Base-by-base conservation (phyloP, 2,888 invertebrate species). In the Mythimna vitellina region DNA sequence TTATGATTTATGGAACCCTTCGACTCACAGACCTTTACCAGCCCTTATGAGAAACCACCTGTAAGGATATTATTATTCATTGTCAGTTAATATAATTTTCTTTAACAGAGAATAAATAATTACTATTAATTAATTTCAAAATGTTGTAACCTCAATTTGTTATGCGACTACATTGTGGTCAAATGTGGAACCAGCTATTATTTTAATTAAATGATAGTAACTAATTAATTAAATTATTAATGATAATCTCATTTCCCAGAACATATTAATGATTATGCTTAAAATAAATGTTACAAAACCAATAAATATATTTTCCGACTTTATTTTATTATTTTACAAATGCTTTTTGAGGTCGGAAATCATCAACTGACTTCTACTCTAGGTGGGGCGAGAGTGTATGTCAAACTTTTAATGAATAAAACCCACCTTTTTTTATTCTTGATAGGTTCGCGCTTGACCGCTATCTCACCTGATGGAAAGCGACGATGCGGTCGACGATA, bases 161-260 rank as follows among this genome's bases (percentile, higher is more conserved):
- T 32, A 29, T 29, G 25, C 20, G 46, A 20, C 7, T 46, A 75
- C 25, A 29, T 25, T 38, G 46, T 53, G 74, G 62, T 63, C 29
- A 22, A 20, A 58, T 29, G 20, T 57, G 35, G 38, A 54, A 7
- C 22, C 7, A 29, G 29, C 38, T 54, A 29, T 53, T 20, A 63
- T 58, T 49, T 42, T 60, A 70, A 54, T 64, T 51, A 32, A 10
- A 5, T 25, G 58, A 9, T 0, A 1, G 51, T 38, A 51, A 35
- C 1, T 46, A 29, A 53, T 22, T 61, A 46, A 57, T 58, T 22
- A 42, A 22, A n/a, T 54, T 0, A 53, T 62, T 46, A 5, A 22
- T n/a, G 10, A 53, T 22, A 53, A n/a, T 3, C 9, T n/a, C 0
- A 54, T 29, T 49, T 29, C 0, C 3, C 60, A 7, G n/a, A 53